Conservation (phyloP, 2,888 invertebrate genomes). For the Stenolophus ochropezus region DNA sequence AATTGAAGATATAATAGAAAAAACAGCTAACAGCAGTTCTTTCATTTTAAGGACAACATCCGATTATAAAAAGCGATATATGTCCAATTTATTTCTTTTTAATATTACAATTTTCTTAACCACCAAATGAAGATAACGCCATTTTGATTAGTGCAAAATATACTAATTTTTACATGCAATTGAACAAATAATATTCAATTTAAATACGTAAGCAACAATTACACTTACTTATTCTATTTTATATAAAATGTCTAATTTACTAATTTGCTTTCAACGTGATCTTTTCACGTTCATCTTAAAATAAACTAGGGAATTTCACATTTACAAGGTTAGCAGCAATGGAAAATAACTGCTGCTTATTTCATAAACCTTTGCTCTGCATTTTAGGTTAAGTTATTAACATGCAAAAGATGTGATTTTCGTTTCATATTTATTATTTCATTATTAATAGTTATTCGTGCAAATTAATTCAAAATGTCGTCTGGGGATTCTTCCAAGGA, state of each 20-base stretch:
- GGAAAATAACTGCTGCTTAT: background rate
- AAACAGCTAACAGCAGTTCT: conserved; percentile 73
- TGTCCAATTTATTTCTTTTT: conserved; percentile 12
- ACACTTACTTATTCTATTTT: conserved; percentile 45
- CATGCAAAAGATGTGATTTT: too few relatives aligned
- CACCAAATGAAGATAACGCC: conserved; percentile 50
- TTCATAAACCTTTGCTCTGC: background rate
- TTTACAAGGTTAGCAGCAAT: background rate
- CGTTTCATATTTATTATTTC: too few relatives aligned
- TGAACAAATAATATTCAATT: background rate
- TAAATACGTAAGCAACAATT: conserved; percentile 29
- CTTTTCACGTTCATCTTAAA: conserved; percentile 15
- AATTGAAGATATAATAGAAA: conserved; percentile 77
- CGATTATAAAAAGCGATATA: background rate
- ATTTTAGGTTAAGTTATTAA: too few relatives aligned
- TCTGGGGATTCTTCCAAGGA: conserved; percentile 78
- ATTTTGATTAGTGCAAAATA: conserved; percentile 53
- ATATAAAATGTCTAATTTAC: background rate
- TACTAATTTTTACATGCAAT: conserved; percentile 39
- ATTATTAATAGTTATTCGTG: background rate
- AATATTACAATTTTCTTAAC: conserved; percentile 56
- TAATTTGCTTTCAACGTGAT: conserved; percentile 49
- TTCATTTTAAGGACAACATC: conserved; percentile 65
- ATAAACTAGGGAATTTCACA: conserved; percentile 36
- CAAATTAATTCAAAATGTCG: conserved; percentile 74